Evolutionary conservation across 92 coral and sea anemone species (phyloP), one percentile per base, ranked within the genome.

Genomic region (Palythoa caribaeorum): DNA sequence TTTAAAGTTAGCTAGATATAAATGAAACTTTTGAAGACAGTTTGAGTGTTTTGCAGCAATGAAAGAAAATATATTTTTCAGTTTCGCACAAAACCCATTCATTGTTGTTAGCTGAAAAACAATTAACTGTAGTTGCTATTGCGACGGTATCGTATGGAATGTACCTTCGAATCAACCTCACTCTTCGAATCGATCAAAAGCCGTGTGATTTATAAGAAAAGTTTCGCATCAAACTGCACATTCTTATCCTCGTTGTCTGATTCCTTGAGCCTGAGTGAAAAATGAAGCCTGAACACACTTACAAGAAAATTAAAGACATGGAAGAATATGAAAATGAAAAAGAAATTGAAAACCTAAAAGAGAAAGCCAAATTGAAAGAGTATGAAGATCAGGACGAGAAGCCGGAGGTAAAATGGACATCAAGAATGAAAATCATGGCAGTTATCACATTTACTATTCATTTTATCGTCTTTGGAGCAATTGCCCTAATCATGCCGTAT

Each of bases 381-480:
- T 50, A 81, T 14, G 60, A 68, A 57, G 12, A 81, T 17, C n/a
- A 53, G 40, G 54, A 63, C 20, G 62, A 81, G 3, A 44, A 65
- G 48, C 5, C 60, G 35, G 35, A 68, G 2, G 60, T 20, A 14
- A 81, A 81, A 48, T 81, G 86, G 86, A 81, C 63, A 14, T 12
- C 86, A 40, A 65, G 86, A 81, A 81, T 81, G 86, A 81, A 81
- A 48, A 71, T 81, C 12, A 71, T 81, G 6, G 86, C 76, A 2
- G 8, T 66, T 0, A 36, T 68, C 11, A 66, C 86, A 9, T 81
- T 81, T 38, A 66, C 71, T 13, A 74, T 81, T 37, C 86, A 81
- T 65, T 81, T 81, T 35, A 66, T 81, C 63, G 76, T 81, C 50
- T 81, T 81, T n/a, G 86, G 86, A 44, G 76, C 86, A 35, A 81